Base-by-base conservation (phyloP, 2,113 vertebrate genomes). In the Megaleporinus macrocephalus region DNA sequence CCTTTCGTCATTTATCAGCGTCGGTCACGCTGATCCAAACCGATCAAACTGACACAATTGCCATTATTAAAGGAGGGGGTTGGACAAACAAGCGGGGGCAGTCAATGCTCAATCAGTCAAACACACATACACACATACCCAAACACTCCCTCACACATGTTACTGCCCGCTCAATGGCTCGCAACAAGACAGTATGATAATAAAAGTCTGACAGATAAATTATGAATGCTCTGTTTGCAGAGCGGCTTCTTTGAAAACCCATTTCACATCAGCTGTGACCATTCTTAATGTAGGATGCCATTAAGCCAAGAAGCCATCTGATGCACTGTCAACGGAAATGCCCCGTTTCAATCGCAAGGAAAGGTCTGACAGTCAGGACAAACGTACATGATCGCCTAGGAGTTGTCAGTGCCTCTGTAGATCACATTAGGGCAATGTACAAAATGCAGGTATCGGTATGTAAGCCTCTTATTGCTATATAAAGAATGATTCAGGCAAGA, bases 151-250 rank as follows among this genome's bases (percentile, higher is more conserved):
- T 30, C 36, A 59, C 72, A 62, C 55, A 61, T n/a, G 22, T 12
- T 57, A 20, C 53, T 41, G 22, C 68, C 66, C 29, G 62, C 68
- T 57, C 66, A 27, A 26, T 27, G 11, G 30, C 55, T 57, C 30
- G 22, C 27, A n/a, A 66, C 78, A 61, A 7, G 36, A 47, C 18
- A 33, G 57, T 30, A 27, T 30, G 6, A 59, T 49, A 44, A 80
- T 80, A 49, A 79, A 79, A 62, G 78, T 72, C 66, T 71, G 78
- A 47, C 78, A 80, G 27, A 59, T 85, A 47, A 78, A 81, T 66
- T 30, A 84, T 73, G 59, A 69, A 70, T 70, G 53, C n/a, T 62
- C 18, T 73, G 6, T 29, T 36, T 5, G 7, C 20, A 20, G 26
- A 68, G 68, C 55, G 10, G 9, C 29, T 49, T 51, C 51, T 72